Evolutionary conservation across 30 jellyfish, hydroid and myxozoan genomes (phyloP).

Genomic region (Mastigias papua): DNA sequence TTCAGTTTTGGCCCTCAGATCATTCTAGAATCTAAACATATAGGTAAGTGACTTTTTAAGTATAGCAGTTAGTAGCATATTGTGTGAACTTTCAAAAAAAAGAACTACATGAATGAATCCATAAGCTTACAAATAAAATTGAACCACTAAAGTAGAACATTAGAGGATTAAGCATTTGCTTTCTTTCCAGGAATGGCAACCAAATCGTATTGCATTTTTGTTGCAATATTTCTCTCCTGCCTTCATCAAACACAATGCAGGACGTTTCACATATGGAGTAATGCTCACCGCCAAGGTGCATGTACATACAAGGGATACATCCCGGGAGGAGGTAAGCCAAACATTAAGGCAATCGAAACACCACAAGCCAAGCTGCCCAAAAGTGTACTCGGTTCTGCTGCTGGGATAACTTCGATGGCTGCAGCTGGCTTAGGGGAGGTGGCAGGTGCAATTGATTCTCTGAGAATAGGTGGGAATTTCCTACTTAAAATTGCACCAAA

Average conservation of each 20-base stretch:
- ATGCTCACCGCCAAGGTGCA: background rate
- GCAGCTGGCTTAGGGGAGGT: background rate
- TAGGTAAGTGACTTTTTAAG: no score
- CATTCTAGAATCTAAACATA: no score
- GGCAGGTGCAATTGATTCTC: background rate
- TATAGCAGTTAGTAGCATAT: no score
- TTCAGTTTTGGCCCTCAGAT: no score
- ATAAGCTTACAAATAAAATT: no score
- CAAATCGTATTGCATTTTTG: background rate
- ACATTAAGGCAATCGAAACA: slow-evolving; percentile 1
- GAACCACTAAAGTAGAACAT: no score
- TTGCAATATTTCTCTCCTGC: background rate
- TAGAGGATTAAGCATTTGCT: no score
- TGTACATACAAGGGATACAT: slow-evolving; percentile 34
- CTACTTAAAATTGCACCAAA: slow-evolving; percentile 49
- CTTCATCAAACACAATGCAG: background rate
- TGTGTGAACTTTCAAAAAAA: no score
- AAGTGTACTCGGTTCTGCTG: background rate
- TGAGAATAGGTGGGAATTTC: background rate
- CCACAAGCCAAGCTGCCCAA: slow-evolving; percentile 14
- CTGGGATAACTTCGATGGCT: background rate
- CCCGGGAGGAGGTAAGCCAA: slow-evolving; percentile 44
- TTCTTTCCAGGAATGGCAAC: background rate
- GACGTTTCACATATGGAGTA: background rate
- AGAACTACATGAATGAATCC: no score